Evolutionary conservation across 2,888 invertebrate species (phyloP), one percentile per base, ranked within the genome.

Genomic region (Dasypolia templi): DNA sequence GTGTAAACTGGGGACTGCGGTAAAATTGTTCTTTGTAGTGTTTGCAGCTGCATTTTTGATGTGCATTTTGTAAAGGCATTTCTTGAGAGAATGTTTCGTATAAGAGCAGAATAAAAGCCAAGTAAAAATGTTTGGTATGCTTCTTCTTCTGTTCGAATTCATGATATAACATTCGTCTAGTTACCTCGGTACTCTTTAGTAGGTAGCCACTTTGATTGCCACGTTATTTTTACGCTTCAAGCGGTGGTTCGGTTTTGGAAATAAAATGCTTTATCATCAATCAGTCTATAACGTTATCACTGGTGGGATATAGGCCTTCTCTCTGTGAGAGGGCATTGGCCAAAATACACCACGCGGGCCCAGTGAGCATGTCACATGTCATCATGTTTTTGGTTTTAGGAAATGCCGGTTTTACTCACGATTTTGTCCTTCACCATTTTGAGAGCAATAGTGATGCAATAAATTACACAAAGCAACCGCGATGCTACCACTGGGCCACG

Each of bases 31-130:
- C 55, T 55, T 66, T 44, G 55, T 55, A 2, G 11, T 11, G 5
- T 14, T 12, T 39, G 3, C 22, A 19, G 32, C 42, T 65, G 42
- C 12, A 35, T 55, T 53, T 64, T 44, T 46, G 19, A 55, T 56
- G 32, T 11, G 46, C 22, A n/a, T 55, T 42, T 46, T 26, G 17
- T 63, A 42, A 39, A 29, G 11, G 26, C 12, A 22, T 73, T 35
- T 70, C 65, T 70, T 26, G 51, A 64, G 39, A 53, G 12, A 70
- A 51, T 19, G 29, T 29, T 51, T n/a, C 12, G 19, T 29, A 29
- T 32, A 32, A 51, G 32, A 42, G 22, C 5, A 26, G 32, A 12
- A 61, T 69, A 4, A 70, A 59, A 35, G 22, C 6, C 7, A 59
- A 26, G 44, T 70, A 14, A 55, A n/a, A 1, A 22, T 49, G 32